Percentiles rank a stretch among this genome's conserved stretches.
phyloP scores from a whole-genome alignment of 2,113 vertebrate species.

The Stomatorhinus ivindoensis region DNA sequence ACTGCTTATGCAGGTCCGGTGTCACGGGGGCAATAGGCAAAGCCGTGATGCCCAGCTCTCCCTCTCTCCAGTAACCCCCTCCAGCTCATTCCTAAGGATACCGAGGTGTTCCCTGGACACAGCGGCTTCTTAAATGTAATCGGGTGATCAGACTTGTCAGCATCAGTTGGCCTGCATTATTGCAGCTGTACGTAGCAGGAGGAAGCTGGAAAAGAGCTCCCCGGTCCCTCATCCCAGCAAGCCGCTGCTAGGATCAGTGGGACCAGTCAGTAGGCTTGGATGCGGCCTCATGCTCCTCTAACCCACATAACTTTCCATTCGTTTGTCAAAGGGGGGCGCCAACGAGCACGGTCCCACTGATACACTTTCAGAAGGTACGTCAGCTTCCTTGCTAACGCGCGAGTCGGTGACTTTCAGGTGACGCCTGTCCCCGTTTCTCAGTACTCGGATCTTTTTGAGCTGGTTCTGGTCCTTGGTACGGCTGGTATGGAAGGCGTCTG shows the following conservation, averaged over 20 bases:
- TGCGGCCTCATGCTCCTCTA: neutral
- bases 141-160: neutral
- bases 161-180: neutral
- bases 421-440: neutral
- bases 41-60: neutral
- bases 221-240: neutral
- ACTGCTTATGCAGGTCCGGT: neutral
- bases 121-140: neutral
- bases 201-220: neutral
- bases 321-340: neutral
- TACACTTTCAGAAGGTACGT: neutral
- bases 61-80: neutral
- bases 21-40: neutral
- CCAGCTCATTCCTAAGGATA: neutral
- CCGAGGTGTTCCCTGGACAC: neutral
- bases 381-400: neutral
- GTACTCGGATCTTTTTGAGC: neutral
- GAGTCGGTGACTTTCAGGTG: neutral
- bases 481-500: neutral
- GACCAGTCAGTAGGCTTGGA: neutral
- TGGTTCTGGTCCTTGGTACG: neutral
- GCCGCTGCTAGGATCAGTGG: neutral
- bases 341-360: neutral
- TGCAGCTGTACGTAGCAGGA: neutral
- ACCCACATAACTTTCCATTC: neutral